Evolutionary conservation across 2,888 invertebrate species (phyloP).

Genomic region (Nomada ruficornis): DNA sequence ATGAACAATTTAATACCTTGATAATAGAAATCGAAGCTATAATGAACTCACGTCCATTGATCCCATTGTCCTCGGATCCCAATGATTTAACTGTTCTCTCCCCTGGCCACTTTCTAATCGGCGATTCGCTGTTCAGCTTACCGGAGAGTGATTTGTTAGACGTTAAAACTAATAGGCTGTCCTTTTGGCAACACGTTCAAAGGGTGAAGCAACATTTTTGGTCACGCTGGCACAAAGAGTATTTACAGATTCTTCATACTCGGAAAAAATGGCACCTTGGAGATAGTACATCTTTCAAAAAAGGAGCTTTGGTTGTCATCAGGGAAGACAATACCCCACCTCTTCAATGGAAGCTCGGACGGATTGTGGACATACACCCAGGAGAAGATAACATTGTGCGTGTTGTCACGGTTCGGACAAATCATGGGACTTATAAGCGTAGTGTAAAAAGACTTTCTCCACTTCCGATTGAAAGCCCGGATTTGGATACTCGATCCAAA

Average conservation of each 20-base stretch:
- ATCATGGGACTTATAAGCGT: not conserved
- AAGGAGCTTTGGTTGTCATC: not conserved
- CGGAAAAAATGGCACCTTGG: not conserved
- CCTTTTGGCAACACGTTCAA: slow-evolving; percentile 6
- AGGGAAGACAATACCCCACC: not conserved
- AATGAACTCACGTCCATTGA: slow-evolving; percentile 1
- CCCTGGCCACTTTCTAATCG: not conserved
- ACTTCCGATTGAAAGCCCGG: not conserved
- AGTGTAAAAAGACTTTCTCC: not conserved
- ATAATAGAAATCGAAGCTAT: slow-evolving; percentile 1
- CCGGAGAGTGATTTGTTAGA: not conserved
- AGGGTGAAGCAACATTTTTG: slow-evolving; percentile 13
- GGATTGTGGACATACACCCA: not conserved
- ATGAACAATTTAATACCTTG: slow-evolving; percentile 6
- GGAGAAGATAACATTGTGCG: not conserved
- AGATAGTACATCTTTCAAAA: not conserved
- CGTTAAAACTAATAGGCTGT: not conserved
- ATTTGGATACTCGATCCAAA: too few relatives aligned
- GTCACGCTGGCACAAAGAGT: not conserved
- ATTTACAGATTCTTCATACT: not conserved
- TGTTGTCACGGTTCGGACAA: not conserved
- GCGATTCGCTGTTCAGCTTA: slow-evolving; percentile 5
- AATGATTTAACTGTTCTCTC: slow-evolving; percentile 7
- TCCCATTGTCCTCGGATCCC: not conserved
- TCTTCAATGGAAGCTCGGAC: not conserved